Evolutionary conservation across 2,113 vertebrate genomes (phyloP).

Genomic region (Willisornis vidua): DNA sequence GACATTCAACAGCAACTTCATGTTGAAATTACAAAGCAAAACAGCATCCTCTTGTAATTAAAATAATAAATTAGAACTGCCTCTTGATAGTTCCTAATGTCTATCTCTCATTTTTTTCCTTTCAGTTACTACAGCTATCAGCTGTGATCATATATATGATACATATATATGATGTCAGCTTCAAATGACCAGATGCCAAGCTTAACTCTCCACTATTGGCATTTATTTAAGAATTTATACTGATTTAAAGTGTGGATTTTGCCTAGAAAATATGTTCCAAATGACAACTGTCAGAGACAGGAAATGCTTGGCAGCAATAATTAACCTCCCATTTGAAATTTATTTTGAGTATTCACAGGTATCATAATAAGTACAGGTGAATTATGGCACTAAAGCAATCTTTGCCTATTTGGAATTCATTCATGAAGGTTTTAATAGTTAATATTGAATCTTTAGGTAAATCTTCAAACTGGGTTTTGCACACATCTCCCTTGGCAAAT

Average conservation of each 20-base stretch:
- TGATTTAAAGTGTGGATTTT: background rate
- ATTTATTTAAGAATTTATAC: conserved; percentile 3
- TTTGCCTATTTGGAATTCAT: background rate
- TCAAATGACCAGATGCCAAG: conserved; percentile 44
- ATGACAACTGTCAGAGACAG: background rate
- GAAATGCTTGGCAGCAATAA: background rate
- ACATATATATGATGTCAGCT: conserved; percentile 35
- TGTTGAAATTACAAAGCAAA: conserved; percentile 28
- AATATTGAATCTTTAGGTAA: background rate
- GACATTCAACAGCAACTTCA: conserved; percentile 8
- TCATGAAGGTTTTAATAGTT: background rate
- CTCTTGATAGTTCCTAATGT: conserved; percentile 30
- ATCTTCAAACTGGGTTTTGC: background rate
- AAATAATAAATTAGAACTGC: conserved; percentile 29
- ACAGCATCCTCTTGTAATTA: conserved; percentile 25
- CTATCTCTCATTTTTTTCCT: background rate
- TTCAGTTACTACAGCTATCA: conserved; percentile 44
- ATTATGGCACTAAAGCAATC: background rate
- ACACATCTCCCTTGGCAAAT: background rate
- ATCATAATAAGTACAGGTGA: background rate
- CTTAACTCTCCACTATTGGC: background rate
- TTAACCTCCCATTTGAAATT: background rate
- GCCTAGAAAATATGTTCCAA: background rate
- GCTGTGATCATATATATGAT: conserved; percentile 10
- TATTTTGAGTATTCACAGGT: background rate